phyloP scores from a whole-genome alignment of 2,113 vertebrate species.

The Paramormyrops kingsleyae region DNA sequence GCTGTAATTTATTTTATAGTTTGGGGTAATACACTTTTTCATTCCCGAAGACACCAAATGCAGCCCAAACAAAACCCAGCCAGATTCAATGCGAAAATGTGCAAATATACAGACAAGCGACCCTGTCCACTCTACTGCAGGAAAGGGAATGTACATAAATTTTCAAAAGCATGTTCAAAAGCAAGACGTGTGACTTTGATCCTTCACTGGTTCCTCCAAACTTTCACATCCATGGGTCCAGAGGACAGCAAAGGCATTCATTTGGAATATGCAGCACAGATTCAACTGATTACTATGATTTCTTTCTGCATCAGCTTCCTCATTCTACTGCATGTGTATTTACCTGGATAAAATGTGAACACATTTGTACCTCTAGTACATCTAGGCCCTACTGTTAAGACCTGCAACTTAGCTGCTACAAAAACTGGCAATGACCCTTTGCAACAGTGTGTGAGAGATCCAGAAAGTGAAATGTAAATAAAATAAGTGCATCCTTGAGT shows the following conservation, averaged over 20 bases:
- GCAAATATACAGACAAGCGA: neutral
- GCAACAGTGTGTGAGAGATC: neutral
- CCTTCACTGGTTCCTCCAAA: neutral
- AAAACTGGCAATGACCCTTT: neutral
- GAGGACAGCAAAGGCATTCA: neutral
- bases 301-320: neutral
- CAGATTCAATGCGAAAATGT: neutral
- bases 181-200: neutral
- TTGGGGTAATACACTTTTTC: neutral
- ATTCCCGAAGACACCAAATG: neutral
- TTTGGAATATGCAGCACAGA: neutral
- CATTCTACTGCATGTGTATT: neutral
- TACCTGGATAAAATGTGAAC: neutral
- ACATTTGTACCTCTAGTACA: neutral
- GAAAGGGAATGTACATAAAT: neutral
- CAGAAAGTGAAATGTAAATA: neutral
- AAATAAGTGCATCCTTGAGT: neutral
- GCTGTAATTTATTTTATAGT: neutral
- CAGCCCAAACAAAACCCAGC: neutral
- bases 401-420: neutral
- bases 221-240: neutral
- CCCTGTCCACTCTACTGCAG: neutral
- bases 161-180: neutral
- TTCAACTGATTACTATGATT: neutral
- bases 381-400: neutral